Conservation (phyloP, 2,113 vertebrate genomes). For the Chionodraco myersi region DNA sequence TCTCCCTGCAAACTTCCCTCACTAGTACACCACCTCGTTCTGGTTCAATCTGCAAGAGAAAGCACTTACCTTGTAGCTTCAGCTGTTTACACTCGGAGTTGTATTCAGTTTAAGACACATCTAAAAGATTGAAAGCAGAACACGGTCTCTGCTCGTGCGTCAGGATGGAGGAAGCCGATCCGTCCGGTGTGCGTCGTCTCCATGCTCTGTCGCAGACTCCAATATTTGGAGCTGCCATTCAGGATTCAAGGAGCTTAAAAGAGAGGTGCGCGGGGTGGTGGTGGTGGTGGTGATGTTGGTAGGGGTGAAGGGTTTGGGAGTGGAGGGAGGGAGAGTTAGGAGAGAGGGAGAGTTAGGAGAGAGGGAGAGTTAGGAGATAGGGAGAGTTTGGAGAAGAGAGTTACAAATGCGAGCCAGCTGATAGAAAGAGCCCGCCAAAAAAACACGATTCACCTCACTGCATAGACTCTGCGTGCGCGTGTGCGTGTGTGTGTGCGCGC, state of each 20-base stretch:
- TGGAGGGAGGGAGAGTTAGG: constrained; percentile 10
- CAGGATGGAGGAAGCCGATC: constrained; percentile 78
- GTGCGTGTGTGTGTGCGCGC: neutral
- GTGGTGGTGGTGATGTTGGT: constrained; percentile 1
- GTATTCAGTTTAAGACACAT: constrained; percentile 9
- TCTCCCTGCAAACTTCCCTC: constrained; percentile 47
- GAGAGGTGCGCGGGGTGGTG: constrained; percentile 22
- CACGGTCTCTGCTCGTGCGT: constrained; percentile 52
- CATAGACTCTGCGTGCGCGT: neutral
- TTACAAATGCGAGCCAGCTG: constrained; percentile 67
- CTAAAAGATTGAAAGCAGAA: neutral
- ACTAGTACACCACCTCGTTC: neutral
- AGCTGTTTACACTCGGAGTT: constrained; percentile 35
- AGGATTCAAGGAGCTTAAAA: constrained; percentile 65
- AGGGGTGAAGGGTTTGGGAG: constrained; percentile 36
- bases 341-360: neutral
- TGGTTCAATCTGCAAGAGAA: constrained; percentile 34
- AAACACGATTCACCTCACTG: constrained; percentile 45
- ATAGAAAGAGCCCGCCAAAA: constrained; percentile 78
- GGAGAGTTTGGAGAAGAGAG: constrained; percentile 50
- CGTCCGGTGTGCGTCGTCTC: constrained; percentile 83
- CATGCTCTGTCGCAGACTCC: constrained; percentile 81
- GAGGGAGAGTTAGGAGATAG: constrained; percentile 20
- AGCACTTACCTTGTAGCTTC: constrained; percentile 70
- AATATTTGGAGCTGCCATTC: constrained; percentile 81